Evolutionary conservation across 2,888 invertebrate genomes (phyloP).

Genomic region (Nebria salina): DNA sequence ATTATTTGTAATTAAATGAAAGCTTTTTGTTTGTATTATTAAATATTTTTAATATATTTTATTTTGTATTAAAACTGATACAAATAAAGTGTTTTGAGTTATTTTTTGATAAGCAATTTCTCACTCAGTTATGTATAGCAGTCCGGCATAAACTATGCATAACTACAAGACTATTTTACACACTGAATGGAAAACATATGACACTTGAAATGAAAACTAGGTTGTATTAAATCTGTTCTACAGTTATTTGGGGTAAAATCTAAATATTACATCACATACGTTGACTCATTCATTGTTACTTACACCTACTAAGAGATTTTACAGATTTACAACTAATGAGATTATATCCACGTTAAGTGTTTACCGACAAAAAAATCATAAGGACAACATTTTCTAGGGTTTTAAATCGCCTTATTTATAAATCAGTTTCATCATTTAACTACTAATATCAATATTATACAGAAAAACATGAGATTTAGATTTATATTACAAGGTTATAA

Average conservation of each 20-base stretch:
- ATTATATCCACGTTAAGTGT: not conserved
- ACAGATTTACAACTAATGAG: slow-evolving; percentile 25
- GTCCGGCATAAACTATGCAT: no score
- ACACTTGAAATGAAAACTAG: not conserved
- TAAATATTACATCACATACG: slow-evolving; percentile 32
- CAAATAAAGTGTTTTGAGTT: no score
- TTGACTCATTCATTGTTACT: slow-evolving; percentile 21
- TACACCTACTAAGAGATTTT: slow-evolving; percentile 33
- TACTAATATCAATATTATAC: not conserved
- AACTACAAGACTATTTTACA: no score
- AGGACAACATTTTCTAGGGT: not conserved
- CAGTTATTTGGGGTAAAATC: slow-evolving; percentile 7
- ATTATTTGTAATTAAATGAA: no score
- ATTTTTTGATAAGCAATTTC: no score
- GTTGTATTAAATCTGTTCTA: not conserved
- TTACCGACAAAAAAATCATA: not conserved
- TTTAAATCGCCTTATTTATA: not conserved
- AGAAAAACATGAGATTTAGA: not conserved
- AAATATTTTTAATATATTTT: no score
- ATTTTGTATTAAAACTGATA: no score
- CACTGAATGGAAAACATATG: not conserved
- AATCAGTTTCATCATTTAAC: no score
- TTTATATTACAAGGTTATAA: not conserved
- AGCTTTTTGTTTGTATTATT: no score
- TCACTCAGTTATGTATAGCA: no score